These are phyloP conservation scores for Augochlora pura DNA, from an alignment of 1,140 invertebrate genomes.

Conservation along the genomic window DNA sequence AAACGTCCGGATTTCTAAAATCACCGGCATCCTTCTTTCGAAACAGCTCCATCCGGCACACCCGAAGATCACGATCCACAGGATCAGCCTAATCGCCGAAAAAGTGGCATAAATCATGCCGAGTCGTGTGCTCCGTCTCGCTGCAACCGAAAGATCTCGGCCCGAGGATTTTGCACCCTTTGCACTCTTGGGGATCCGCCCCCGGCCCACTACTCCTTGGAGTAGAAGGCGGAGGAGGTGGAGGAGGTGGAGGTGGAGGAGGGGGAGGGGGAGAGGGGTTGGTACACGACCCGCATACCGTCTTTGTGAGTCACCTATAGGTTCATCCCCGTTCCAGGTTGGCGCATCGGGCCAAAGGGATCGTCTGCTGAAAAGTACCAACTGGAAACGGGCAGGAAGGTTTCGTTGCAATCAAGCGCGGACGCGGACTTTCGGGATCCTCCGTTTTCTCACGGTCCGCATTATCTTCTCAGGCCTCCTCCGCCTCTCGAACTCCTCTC, in stretches of 20 bases:
- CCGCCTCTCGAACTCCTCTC: conserved; percentile 40
- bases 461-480: conserved; percentile 54
- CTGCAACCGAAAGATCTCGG: too few species aligned
- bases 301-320: conserved; percentile 50
- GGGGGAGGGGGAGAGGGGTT: conserved; percentile 4
- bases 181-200: conserved; percentile 35
- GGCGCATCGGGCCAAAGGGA: conserved; percentile 53
- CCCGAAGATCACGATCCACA: too few species aligned
- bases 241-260: too few species aligned
- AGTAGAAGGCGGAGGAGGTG: too few species aligned
- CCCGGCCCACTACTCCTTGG: conserved; percentile 10
- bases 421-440: conserved; percentile 47
- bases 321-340: conserved; percentile 26
- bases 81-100: not conserved
- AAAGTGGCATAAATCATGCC: conserved; percentile 20
- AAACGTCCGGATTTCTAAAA: too few species aligned
- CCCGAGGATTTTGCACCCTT: conserved; percentile 36
- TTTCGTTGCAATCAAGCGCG: conserved; percentile 62
- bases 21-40: too few species aligned
- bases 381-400: conserved; percentile 51
- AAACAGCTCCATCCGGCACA: too few species aligned
- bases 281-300: conserved; percentile 63
- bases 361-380: conserved; percentile 51
- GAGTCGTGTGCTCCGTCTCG: conserved; percentile 50
- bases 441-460: conserved; percentile 61